Evolutionary conservation across 1,140 invertebrate species (phyloP).

Genomic region (Trachelipus rathkii): DNA sequence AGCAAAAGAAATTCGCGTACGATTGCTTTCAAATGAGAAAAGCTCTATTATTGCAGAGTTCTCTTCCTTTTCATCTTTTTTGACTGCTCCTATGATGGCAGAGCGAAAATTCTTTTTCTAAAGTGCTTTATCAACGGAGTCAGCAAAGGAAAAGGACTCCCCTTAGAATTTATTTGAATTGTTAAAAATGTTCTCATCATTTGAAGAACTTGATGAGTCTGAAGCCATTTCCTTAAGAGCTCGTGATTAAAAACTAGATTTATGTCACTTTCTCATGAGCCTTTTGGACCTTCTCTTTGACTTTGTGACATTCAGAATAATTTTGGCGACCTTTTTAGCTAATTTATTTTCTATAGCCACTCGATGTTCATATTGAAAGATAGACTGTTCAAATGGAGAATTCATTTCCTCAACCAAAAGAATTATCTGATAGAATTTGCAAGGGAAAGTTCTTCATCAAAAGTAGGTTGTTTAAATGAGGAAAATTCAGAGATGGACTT

Average conservation of each 20-base stretch:
- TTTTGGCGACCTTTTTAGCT: neutral
- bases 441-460: conserved; percentile 29
- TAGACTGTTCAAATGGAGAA: conserved; percentile 23
- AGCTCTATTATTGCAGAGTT: no score
- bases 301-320: neutral
- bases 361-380: neutral
- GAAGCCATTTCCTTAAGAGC: no score
- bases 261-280: no score
- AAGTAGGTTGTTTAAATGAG: conserved; percentile 23
- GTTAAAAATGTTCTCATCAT: no score
- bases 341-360: neutral
- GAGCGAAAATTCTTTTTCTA: neutral
- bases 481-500: no score
- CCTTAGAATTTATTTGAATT: no score
- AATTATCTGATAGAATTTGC: conserved; percentile 5
- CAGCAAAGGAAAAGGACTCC: neutral
- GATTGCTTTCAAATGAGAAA: no score
- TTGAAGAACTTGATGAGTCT: no score
- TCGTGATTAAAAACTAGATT: no score
- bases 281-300: conserved; percentile 2
- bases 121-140: neutral
- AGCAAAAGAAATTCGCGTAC: no score
- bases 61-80: no score
- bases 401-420: conserved; percentile 22
- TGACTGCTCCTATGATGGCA: no score